Evolutionary conservation across 2,797 vertebrate genomes (phyloP), one percentile per base, ranked within the genome.

Genomic region (Enteromius mattozi): DNA sequence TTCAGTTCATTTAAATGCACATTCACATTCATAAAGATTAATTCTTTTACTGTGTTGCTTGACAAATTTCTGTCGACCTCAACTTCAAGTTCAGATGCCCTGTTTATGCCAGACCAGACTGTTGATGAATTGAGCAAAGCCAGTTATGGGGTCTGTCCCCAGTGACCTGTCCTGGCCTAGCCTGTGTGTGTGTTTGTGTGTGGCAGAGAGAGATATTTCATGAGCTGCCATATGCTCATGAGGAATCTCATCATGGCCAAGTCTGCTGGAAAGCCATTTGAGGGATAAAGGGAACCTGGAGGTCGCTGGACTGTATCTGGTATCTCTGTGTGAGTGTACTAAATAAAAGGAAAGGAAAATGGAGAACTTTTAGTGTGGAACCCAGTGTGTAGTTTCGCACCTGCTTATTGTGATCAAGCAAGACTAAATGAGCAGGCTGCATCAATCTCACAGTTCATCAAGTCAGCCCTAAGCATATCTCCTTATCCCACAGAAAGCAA

Each of bases 181-280:
- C 80, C 70, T 47, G 51, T 74, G 79, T 88, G 16, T 72, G n/a
- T 21, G 19, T 17, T 7, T 27, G 30, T 35, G 72, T 47, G 8
- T 17, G 70, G 49, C 3, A 10, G 3, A 21, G 33, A 72, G 80
- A 61, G 40, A 75, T 27, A 76, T 71, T 65, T 59, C 21, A 78
- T 66, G 79, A 65, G 82, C 51, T 61, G 45, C 71, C 63, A 80
- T 59, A 40, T 80, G 33, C 47, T 78, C 76, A 65, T 63, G 68
- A 75, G 12, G n/a, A 61, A 82, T 69, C 37, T 65, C 37, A 8
- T 27, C 68, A 54, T 74, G 54, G 21, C 80, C 30, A 19, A 35
- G 47, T 84, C 76, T 68, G 79, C 65, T 69, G 33, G 87, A 72
- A 80, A 83, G 78, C 27, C 40, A 56, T 83, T 66, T 45, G 78